phyloP scores from a whole-genome alignment of 37 sponge, comb jelly and placozoan genomes.

The Mnemiopsis leidyi region DNA sequence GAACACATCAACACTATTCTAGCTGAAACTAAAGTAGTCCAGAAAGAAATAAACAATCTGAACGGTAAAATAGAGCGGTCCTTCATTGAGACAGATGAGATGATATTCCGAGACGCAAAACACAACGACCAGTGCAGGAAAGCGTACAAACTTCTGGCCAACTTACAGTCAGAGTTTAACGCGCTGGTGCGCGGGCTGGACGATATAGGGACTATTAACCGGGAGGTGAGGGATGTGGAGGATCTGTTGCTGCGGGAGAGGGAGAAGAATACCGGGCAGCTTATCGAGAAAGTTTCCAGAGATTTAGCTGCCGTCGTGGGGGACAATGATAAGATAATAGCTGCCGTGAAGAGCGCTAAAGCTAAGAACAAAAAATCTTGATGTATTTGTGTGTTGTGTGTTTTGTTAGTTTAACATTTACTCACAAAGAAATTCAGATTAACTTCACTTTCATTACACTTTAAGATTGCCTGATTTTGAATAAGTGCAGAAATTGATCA shows the following conservation, averaged over 20 bases:
- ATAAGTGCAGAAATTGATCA: too few species aligned
- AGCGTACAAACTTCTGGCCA: slow-evolving; percentile 48
- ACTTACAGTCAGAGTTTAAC: slow-evolving; percentile 63
- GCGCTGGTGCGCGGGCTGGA: slow-evolving; percentile 43
- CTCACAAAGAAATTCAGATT: too few species aligned
- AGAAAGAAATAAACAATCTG: slow-evolving; percentile 35
- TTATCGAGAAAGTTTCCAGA: not conserved
- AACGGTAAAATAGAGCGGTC: slow-evolving; percentile 46
- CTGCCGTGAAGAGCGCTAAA: not conserved
- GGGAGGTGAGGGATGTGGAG: slow-evolving; percentile 34
- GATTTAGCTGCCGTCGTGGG: slow-evolving; percentile 6
- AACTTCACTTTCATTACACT: too few species aligned
- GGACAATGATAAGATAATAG: slow-evolving; percentile 1
- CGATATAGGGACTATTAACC: slow-evolving; percentile 55
- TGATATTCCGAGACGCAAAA: slow-evolving; percentile 53
- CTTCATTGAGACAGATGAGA: slow-evolving; percentile 61
- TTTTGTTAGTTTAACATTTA: not conserved
- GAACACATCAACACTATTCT: slow-evolving; percentile 33
- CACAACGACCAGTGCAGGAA: slow-evolving; percentile 30
- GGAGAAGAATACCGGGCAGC: slow-evolving; percentile 8
- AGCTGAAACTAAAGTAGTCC: slow-evolving; percentile 10
- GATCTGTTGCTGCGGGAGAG: slow-evolving; percentile 21
- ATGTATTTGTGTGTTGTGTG: not conserved
- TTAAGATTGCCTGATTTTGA: too few species aligned
- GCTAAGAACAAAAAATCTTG: slow-evolving; percentile 8